Evolutionary conservation across 2,888 invertebrate genomes (phyloP), one percentile per base, ranked within the genome.

Genomic region (Resseliella maxima): DNA sequence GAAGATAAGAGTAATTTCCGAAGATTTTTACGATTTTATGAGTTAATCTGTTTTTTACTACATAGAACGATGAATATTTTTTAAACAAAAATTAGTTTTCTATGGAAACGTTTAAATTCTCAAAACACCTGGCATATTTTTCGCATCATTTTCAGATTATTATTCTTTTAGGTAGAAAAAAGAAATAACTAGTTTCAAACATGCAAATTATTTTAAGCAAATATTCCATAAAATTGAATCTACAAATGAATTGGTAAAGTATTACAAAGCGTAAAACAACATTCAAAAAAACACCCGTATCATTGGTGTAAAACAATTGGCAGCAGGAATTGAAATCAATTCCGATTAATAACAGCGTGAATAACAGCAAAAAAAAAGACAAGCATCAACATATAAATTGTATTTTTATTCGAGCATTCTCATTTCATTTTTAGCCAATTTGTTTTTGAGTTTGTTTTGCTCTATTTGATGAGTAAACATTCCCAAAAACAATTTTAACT

Each of bases 401-500:
- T 31, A 72, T 72, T 72, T 72, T 31, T 72, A 2, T 12, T 24
- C 31, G 31, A 50, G 2, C 18, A 15, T 50, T 50, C 3, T 50
- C 21, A 15, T 27, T 35, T 31, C 15, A 12, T 31, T 72, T 72
- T 31, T 15, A 72, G 72, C 72, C 72, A 72, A 72, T 72, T 72
- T 72, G 35, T 31, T 72, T 72, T 72, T 72, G 59, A n/a, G 59
- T 35, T 72, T 15, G 72, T 27, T 50, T 5, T 18, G 31, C 72
- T 72, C 72, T 31, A 72, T 72, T 72, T 72, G 15, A 31, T 15
- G 35, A 72, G 72, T 31, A 72, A 72, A 72, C 72, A 72, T n/a
- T n/a, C 31, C 31, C 72, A 15, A 72, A 72, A 35, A 6, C 1
- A n/a, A 24, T 59, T 27, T 59, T 59, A 15, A n/a, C n/a, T n/a